Conservation (phyloP, 2,113 vertebrate species). For the Arenaria interpres region DNA sequence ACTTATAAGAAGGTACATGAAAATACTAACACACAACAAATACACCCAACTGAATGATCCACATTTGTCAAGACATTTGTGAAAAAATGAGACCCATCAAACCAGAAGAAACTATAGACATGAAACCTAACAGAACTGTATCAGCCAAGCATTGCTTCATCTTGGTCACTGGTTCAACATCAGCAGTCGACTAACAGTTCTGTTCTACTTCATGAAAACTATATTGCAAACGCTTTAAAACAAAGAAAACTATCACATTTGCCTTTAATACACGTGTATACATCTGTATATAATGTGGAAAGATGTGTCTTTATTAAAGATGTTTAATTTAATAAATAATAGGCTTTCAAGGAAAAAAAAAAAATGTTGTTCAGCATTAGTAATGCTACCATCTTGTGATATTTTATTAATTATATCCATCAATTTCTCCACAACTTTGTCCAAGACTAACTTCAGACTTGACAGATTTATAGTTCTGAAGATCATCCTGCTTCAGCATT, state of each 20-base stretch:
- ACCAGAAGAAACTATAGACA: neutral
- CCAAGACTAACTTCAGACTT: neutral
- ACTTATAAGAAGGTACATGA: neutral
- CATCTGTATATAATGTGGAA: too few species aligned
- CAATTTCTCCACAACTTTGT: neutral
- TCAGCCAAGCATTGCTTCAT: neutral
- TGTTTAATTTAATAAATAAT: neutral
- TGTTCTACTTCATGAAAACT: neutral
- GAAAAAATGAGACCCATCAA: neutral
- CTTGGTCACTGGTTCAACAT: neutral
- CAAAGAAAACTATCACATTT: neutral
- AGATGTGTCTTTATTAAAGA: neutral
- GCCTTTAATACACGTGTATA: neutral
- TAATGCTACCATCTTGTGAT: neutral
- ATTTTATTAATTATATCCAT: neutral
- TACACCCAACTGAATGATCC: neutral
- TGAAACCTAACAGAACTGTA: neutral
- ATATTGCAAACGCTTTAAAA: neutral
- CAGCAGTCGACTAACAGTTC: neutral
- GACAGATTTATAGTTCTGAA: neutral
- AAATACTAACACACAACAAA: neutral
- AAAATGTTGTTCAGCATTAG: neutral
- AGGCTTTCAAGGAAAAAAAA: neutral
- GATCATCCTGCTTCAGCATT: neutral
- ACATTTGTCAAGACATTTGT: rapidly evolving